Evolutionary conservation across 37 sponge, comb jelly and placozoan genomes (phyloP).

Genomic region (Tethya wilhelma): DNA sequence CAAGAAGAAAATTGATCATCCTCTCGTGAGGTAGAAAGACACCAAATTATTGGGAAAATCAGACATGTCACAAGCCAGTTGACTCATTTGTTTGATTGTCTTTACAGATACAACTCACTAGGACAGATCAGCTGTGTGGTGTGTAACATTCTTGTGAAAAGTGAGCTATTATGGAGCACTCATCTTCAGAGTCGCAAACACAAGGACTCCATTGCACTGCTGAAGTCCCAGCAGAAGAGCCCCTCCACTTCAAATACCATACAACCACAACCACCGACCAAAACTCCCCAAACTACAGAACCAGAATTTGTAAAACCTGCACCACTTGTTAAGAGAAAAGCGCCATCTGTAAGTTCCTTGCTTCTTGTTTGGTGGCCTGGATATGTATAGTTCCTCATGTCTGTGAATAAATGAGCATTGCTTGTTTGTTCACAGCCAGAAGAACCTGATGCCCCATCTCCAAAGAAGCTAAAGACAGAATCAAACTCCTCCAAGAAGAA

Average conservation of each 20-base stretch:
- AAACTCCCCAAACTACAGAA: neutral
- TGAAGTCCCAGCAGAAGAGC: neutral
- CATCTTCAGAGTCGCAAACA: slow-evolving; percentile 80
- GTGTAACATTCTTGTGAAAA: slow-evolving; percentile 60
- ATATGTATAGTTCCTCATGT: no score
- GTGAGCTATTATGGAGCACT: slow-evolving; percentile 68
- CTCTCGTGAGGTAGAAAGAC: slow-evolving; percentile 61
- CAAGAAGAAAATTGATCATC: slow-evolving; percentile 51
- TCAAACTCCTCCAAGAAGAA: neutral
- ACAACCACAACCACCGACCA: neutral
- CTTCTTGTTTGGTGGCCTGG: no score
- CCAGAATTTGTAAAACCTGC: neutral
- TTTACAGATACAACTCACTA: slow-evolving; percentile 68
- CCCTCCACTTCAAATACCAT: neutral
- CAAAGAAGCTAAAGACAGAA: neutral
- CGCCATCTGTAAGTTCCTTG: neutral
- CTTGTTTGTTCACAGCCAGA: neutral
- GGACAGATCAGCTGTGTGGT: slow-evolving; percentile 81
- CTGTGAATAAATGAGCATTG: no score
- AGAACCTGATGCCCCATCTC: neutral
- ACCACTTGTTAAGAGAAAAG: neutral
- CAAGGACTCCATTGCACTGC: slow-evolving; percentile 37
- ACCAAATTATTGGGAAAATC: neutral
- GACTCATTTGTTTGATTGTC: neutral
- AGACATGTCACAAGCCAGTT: slow-evolving; percentile 1